These are phyloP conservation scores for Pipistrellus pipistrellus DNA, from an alignment of 2,797 vertebrate species.

Conservation along the genomic window DNA sequence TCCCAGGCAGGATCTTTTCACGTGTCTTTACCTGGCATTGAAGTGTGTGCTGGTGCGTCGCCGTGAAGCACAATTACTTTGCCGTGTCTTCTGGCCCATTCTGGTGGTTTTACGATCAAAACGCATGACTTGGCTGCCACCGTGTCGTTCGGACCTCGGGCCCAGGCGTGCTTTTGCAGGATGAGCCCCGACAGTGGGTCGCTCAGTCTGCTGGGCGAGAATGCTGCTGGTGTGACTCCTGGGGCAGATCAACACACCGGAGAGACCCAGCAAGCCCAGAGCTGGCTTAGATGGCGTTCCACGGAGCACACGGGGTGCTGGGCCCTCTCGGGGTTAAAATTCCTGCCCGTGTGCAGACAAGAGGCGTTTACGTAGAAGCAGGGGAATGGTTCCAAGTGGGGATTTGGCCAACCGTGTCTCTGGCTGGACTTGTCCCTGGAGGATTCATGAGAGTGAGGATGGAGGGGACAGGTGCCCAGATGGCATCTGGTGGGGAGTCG, in stretches of 20 bases:
- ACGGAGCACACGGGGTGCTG: background rate
- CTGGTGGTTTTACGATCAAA: too few species aligned
- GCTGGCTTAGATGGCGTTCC: background rate
- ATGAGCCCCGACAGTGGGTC: background rate
- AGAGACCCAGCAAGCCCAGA: background rate
- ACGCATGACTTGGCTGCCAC: background rate
- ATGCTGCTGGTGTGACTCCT: background rate
- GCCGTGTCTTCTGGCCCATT: too few species aligned
- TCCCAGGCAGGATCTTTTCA: too few species aligned
- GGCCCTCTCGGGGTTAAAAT: background rate
- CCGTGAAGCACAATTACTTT: too few species aligned
- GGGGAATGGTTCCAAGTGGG: background rate
- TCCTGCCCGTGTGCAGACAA: background rate
- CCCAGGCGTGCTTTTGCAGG: background rate
- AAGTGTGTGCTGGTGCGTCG: too few species aligned
- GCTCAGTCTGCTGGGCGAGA: background rate
- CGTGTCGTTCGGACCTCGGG: background rate
- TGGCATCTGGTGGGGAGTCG: constrained; percentile 65
- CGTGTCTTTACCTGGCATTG: too few species aligned
- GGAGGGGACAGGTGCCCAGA: constrained; percentile 73
- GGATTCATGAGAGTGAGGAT: constrained; percentile 71
- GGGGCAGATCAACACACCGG: background rate
- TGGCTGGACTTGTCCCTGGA: constrained; percentile 67
- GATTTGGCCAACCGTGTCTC: constrained; percentile 65
- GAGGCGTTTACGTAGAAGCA: background rate